Evolutionary conservation across 2,797 vertebrate genomes (phyloP).

Genomic region (Rachycentron canadum): DNA sequence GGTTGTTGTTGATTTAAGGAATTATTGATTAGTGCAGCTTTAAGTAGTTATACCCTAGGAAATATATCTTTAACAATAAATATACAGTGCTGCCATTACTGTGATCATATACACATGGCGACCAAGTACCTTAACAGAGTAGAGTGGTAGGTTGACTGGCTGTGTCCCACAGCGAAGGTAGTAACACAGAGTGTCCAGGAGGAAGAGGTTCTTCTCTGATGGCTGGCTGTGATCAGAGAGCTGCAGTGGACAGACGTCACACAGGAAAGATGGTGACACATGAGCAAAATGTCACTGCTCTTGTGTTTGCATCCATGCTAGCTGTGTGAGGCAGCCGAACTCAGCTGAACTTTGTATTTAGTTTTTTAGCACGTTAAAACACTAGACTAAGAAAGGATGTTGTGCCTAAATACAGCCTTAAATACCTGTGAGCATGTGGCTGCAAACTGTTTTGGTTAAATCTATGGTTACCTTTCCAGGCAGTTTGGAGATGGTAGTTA

Average conservation of each 20-base stretch:
- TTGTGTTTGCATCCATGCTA: neutral
- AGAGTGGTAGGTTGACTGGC: slow-evolving; percentile 88
- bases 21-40: neutral
- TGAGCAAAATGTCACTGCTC: neutral
- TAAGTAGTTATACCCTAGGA: neutral
- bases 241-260: slow-evolving; percentile 64
- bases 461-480: slow-evolving; percentile 83
- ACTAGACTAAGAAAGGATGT: too few relatives aligned
- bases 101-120: neutral
- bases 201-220: slow-evolving; percentile 82
- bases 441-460: neutral
- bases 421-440: neutral
- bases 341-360: too few relatives aligned
- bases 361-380: too few relatives aligned
- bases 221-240: slow-evolving; percentile 70
- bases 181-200: slow-evolving; percentile 89
- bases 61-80: neutral
- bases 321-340: too few relatives aligned
- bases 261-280: neutral
- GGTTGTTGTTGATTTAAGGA: too few relatives aligned
- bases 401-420: too few relatives aligned
- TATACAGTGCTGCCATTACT: neutral
- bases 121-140: slow-evolving; percentile 86
- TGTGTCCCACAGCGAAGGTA: slow-evolving; percentile 89
- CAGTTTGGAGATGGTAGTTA: slow-evolving; percentile 87